A percentile compares a stretch with the other conserved stretches of the same genome.
Evolutionary conservation across 53 echinoderm and acorn worm species (phyloP).

Genomic region (Holothuria scabra): DNA sequence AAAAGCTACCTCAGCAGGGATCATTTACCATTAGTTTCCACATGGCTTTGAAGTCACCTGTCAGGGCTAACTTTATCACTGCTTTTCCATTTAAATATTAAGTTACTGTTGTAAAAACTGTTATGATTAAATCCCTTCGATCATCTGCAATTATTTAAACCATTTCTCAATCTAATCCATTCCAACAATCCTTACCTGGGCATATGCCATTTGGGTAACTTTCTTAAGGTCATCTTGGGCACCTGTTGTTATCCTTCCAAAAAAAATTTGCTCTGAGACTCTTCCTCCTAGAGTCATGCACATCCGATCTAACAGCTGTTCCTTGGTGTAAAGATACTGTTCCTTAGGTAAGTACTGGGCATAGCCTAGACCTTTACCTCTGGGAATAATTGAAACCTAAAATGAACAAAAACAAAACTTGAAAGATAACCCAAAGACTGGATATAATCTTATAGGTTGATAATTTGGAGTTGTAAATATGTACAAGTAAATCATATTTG

Average conservation of each 20-base stretch:
- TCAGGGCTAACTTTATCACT: too few relatives aligned
- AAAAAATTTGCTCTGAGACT: slow-evolving; percentile 93
- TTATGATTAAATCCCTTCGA: background rate
- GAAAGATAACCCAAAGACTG: too few relatives aligned
- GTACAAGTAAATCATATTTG: too few relatives aligned
- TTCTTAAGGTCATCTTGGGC: slow-evolving; percentile 98
- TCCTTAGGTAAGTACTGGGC: slow-evolving; percentile 98
- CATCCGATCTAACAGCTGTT: slow-evolving; percentile 95
- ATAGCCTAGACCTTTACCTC: slow-evolving; percentile 96
- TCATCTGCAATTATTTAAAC: background rate
- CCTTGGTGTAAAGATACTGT: slow-evolving; percentile 87
- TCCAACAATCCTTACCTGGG: slow-evolving; percentile 69
- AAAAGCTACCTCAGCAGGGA: too few relatives aligned
- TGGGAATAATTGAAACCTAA: slow-evolving; percentile 96
- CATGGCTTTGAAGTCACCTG: too few relatives aligned
- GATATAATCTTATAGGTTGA: too few relatives aligned
- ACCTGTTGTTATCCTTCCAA: slow-evolving; percentile 88
- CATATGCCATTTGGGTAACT: slow-evolving; percentile 93
- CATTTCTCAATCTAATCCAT: background rate
- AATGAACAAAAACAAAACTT: background rate
- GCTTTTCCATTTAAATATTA: too few relatives aligned
- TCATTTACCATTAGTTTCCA: too few relatives aligned
- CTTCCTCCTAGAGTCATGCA: slow-evolving; percentile 97
- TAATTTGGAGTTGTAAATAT: too few relatives aligned
- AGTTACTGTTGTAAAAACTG: too few relatives aligned